Evolutionary conservation across 2,888 invertebrate species (phyloP), one percentile per base, ranked within the genome.

Genomic region (Blastobasis adustella): DNA sequence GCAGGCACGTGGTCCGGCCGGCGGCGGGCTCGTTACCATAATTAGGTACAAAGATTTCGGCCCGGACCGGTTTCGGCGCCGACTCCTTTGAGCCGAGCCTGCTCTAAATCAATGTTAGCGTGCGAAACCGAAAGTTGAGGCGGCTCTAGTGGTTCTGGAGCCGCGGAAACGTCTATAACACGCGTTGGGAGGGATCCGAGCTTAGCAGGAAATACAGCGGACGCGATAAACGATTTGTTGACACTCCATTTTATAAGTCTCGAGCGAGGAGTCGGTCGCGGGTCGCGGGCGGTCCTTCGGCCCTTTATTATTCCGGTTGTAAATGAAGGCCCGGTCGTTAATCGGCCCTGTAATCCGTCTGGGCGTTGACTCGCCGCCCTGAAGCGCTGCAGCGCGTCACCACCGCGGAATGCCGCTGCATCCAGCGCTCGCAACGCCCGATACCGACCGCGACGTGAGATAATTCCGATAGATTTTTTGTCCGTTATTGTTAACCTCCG

Each of bases 61-160:
- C 65, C 59, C 65, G 58, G 65, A 79, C 84, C 76, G 82, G 84
- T 84, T 83, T 70, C 60, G 62, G 61, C 56, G 64, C 67, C 65
- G 51, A 52, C 63, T 63, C 70, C 69, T 69, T 71, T 71, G 60
- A 67, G 62, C 63, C 76, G 73, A 73, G 65, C 56, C 65, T 69
- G 67, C 69, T 76, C 76, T 76, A 77, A 79, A 79, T 81, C 74
- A 70, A 73, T 69, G 66, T 73, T 69, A 69, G 70, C 66, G 67
- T 75, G 79, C 82, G 82, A 90, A 90, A 90, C 86, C 82, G 90
- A 90, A 90, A 90, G 90, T 90, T 67, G 75, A 69, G 72, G 69
- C 73, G 71, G 68, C 65, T 69, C 68, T 72, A 69, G 71, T 73
- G 65, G 69, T 62, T 67, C 58, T 49, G 55, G 60, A 60, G 57